Conservation (phyloP, 2,113 vertebrate genomes). For the Ictalurus furcatus region DNA sequence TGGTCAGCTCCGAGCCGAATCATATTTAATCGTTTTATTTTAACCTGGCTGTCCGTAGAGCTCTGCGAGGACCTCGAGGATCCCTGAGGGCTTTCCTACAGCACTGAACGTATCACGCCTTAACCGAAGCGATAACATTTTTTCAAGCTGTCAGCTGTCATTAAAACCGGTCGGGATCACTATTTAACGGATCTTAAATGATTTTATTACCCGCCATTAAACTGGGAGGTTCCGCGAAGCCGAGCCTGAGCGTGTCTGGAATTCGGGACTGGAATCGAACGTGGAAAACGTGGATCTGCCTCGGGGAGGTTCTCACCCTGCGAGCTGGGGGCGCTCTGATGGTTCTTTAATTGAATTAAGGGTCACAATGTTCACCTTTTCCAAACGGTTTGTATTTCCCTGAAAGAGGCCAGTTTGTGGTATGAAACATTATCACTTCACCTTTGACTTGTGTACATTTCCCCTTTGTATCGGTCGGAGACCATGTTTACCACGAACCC, state of each 20-base stretch:
- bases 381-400: background rate
- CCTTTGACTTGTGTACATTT: background rate
- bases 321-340: background rate
- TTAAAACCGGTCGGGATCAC: background rate
- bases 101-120: background rate
- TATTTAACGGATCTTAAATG: background rate
- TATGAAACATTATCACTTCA: background rate
- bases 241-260: constrained; percentile 30
- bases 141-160: constrained; percentile 14
- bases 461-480: background rate
- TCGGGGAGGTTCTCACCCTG: background rate
- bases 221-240: constrained; percentile 37
- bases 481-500: background rate
- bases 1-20: background rate
- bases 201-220: constrained; percentile 33
- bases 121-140: background rate
- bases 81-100: background rate
- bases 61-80: background rate
- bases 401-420: background rate
- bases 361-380: background rate
- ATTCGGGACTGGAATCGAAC: constrained; percentile 12
- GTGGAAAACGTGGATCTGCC: background rate
- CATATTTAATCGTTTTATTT: background rate
- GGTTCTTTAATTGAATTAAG: background rate
- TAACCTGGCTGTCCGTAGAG: background rate